Evolutionary conservation across 2,113 vertebrate genomes (phyloP).

Genomic region (Rhipidura dahli): DNA sequence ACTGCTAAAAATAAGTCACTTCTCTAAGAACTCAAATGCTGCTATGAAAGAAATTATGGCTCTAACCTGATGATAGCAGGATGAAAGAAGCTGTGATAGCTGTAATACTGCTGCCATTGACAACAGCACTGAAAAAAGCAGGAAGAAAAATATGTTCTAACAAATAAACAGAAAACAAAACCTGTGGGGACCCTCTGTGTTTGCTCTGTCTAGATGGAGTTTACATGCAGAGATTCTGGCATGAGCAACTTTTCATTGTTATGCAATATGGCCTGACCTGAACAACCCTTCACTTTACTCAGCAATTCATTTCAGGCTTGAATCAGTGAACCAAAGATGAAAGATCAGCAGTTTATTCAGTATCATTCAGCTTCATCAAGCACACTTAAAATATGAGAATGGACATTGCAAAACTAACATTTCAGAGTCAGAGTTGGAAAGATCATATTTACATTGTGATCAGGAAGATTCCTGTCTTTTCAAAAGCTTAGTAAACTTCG

Average conservation of each 20-base stretch:
- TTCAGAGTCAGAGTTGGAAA: not conserved
- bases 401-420: not conserved
- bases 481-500: not conserved
- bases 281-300: constrained; percentile 11
- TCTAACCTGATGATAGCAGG: not conserved
- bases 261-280: constrained; percentile 4
- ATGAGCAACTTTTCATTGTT: not conserved
- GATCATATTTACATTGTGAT: not conserved
- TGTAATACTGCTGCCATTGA: not conserved
- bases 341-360: constrained; percentile 39
- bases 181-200: not conserved
- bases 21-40: not conserved
- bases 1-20: not conserved
- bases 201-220: not conserved
- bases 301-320: not conserved
- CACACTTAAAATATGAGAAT: not conserved
- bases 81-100: not conserved
- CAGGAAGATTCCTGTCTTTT: not conserved
- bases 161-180: not conserved
- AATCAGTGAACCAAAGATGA: constrained; percentile 44
- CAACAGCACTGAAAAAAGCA: not conserved
- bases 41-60: not conserved
- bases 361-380: constrained; percentile 31
- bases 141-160: not conserved
- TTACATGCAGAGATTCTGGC: not conserved